phyloP scores from a whole-genome alignment of 2,888 invertebrate genomes.

The Drosophila pseudotalamancana region DNA sequence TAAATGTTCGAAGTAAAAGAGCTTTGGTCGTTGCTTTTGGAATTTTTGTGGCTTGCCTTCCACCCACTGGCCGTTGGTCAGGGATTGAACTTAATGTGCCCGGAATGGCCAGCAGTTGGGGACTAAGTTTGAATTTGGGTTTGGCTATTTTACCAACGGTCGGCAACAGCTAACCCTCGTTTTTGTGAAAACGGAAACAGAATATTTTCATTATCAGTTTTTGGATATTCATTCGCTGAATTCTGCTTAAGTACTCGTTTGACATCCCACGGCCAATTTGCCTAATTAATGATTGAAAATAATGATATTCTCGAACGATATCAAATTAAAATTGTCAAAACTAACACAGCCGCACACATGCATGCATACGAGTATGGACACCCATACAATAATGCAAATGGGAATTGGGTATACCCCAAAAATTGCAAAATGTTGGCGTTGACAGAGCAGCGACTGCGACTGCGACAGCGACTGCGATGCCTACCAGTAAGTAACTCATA shows the following conservation, averaged over 20 bases:
- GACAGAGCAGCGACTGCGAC: neutral
- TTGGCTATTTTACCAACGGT: neutral
- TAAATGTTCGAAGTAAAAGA: slow-evolving; percentile 79
- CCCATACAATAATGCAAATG: neutral
- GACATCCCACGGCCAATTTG: slow-evolving; percentile 42
- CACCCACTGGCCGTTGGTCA: slow-evolving; percentile 53
- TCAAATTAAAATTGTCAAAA: no score
- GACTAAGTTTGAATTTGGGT: neutral
- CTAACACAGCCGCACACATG: neutral
- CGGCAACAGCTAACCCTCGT: neutral
- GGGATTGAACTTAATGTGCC: slow-evolving; percentile 55
- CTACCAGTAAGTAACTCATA: slow-evolving; percentile 18
- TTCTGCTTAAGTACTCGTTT: slow-evolving; percentile 19
- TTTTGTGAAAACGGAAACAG: neutral
- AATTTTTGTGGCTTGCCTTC: slow-evolving; percentile 74
- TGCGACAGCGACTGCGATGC: neutral
- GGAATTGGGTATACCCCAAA: neutral
- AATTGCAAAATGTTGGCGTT: no score
- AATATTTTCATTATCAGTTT: slow-evolving; percentile 25
- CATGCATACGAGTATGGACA: neutral
- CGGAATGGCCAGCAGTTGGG: neutral
- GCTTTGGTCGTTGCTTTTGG: slow-evolving; percentile 66
- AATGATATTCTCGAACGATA: slow-evolving; percentile 16
- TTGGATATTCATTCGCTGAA: slow-evolving; percentile 17
- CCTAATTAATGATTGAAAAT: slow-evolving; percentile 46